Percentiles rank a stretch among this genome's conserved stretches.
These are phyloP conservation scores for Xylota sylvarum DNA, from an alignment of 2,888 invertebrate genomes.

Conservation along the genomic window DNA sequence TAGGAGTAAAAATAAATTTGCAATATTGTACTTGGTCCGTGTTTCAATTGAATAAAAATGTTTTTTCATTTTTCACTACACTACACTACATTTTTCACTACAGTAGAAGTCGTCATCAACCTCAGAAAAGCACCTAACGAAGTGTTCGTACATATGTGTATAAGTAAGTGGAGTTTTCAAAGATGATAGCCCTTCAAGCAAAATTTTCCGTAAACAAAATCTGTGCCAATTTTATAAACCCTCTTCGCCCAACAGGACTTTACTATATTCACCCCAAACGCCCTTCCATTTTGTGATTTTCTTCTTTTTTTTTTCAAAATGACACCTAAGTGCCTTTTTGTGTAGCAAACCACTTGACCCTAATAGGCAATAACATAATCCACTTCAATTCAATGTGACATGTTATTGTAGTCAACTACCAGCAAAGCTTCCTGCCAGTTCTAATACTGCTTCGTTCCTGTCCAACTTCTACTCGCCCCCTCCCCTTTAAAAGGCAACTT, in stretches of 20 bases:
- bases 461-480: not conserved
- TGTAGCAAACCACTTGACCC: slow-evolving; percentile 59
- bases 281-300: not conserved
- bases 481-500: slow-evolving; percentile 4
- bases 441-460: not conserved
- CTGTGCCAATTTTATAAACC: not conserved
- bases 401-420: slow-evolving; percentile 25
- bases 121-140: too few relatives aligned
- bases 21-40: too few relatives aligned
- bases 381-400: slow-evolving; percentile 51
- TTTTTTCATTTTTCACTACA: too few relatives aligned
- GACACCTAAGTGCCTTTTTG: slow-evolving; percentile 55
- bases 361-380: slow-evolving; percentile 57
- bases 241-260: not conserved
- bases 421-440: slow-evolving; percentile 10
- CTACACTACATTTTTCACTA: too few relatives aligned
- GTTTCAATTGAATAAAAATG: too few relatives aligned
- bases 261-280: not conserved
- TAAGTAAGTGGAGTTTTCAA: too few relatives aligned
- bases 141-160: too few relatives aligned
- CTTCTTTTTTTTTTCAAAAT: slow-evolving; percentile 17
- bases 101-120: too few relatives aligned
- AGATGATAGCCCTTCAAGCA: too few relatives aligned
- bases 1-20: too few relatives aligned
- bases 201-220: not conserved